Evolutionary conservation across 1,140 invertebrate species (phyloP).

Genomic region (Chionoecetes opilio): DNA sequence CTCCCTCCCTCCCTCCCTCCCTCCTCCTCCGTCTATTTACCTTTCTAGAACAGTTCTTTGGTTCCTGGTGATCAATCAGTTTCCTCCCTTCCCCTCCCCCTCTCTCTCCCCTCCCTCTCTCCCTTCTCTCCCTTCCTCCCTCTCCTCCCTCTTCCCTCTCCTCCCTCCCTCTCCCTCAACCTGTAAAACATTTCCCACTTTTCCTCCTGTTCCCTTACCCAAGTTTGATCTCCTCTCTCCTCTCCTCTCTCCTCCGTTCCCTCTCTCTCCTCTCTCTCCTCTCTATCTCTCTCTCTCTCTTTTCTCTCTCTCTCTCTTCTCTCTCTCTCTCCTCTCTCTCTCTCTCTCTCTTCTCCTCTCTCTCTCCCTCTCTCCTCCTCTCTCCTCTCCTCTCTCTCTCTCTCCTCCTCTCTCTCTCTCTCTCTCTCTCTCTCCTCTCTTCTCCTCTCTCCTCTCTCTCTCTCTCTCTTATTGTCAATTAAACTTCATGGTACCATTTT

Average conservation of each 20-base stretch:
- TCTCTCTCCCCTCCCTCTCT: background rate
- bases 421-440: conserved; percentile 13
- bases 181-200: conserved; percentile 45
- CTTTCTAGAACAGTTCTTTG: conserved; percentile 61
- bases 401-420: conserved; percentile 32
- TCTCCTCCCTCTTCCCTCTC: background rate
- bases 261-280: background rate
- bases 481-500: background rate
- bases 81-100: background rate
- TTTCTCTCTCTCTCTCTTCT: background rate
- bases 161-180: background rate
- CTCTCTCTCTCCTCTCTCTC: background rate
- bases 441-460: conserved; percentile 19
- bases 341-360: background rate
- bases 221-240: conserved; percentile 8
- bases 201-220: conserved; percentile 20
- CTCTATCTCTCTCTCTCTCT: background rate
- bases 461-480: conserved; percentile 1
- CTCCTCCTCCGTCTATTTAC: conserved; percentile 42
- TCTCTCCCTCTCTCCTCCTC: background rate
- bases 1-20: background rate
- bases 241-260: background rate
- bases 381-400: background rate
- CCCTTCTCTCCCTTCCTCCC: background rate
- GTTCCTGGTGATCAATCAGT: conserved; percentile 50